Conservation (phyloP, 92 coral and sea anemone genomes). For the Meandrina meandrites region DNA sequence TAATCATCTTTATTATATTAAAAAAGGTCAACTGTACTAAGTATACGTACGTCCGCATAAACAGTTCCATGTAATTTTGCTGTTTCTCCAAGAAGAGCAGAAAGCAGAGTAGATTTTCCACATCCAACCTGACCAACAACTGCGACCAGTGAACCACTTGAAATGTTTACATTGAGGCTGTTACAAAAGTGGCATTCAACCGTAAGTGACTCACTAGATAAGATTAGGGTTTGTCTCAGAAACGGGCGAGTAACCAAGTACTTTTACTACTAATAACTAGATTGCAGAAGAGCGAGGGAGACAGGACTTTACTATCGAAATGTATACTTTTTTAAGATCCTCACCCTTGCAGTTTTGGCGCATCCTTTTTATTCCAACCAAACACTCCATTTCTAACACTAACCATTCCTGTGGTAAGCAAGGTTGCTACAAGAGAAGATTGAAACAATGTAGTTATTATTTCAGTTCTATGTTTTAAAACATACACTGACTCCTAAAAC, state of each 20-base stretch:
- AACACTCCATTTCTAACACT: conserved; percentile 79
- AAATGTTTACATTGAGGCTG: conserved; percentile 78
- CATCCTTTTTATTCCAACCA: conserved; percentile 72
- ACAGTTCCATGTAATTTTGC: conserved; percentile 78
- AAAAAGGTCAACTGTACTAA: neutral
- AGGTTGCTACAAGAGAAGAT: conserved; percentile 22
- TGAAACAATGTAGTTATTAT: neutral
- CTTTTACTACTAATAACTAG: no score
- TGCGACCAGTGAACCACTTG: conserved; percentile 85
- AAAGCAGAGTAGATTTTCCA: conserved; percentile 92
- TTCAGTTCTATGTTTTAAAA: neutral
- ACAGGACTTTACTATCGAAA: no score
- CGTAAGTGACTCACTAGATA: no score
- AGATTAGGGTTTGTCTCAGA: no score
- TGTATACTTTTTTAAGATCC: neutral
- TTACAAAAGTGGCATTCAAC: neutral
- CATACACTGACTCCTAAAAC: no score
- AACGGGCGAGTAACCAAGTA: no score
- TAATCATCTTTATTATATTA: no score
- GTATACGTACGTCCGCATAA: conserved; percentile 63
- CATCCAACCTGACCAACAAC: conserved; percentile 98
- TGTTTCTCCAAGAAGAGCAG: conserved; percentile 89
- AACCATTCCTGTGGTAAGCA: conserved; percentile 18
- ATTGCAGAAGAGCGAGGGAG: no score
- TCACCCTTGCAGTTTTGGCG: conserved; percentile 77